Evolutionary conservation across 2,888 invertebrate genomes (phyloP), one percentile per base, ranked within the genome.

Genomic region (Anagyrus pseudococci): DNA sequence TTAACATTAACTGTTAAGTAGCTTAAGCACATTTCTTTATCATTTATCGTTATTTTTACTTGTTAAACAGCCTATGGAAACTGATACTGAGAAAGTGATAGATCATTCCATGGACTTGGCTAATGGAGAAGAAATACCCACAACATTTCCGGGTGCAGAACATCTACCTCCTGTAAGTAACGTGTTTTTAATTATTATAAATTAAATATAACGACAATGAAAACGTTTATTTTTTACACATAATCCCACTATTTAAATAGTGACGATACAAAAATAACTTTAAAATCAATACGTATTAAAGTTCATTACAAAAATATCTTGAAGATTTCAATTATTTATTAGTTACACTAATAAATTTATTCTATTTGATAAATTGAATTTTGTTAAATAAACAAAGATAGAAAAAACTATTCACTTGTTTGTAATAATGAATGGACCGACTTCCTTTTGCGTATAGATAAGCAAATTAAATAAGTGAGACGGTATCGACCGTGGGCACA

Each of bases 61-160:
- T 65, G 8, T 19, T 20, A 46, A 56, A 53, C 60, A 84, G 84
- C 78, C 83, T 0, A 85, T 87, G 83, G 86, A 87, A 68, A 82
- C 83, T 10, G 86, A 85, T 66, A 76, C 80, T 4, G 43, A 43
- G 20, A 19, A 70, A 54, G 59, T 71, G n/a, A 69, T 67, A 15
- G 69, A 66, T 53, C 73, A 74, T 58, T 68, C 72, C 1, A 52
- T 72, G 55, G 70, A 70, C 7, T 58, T 71, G 43, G 75, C 75
- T 15, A 74, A 75, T 6, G 73, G 70, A 29, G 77, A 78, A 65
- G 77, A 73, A 54, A 69, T 74, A 50, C 72, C 75, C 4, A 72
- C 70, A 60, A 73, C 72, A 17, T 80, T 80, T 55, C 73, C 79
- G 26, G 79, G 77, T 33, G 74, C 79, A 40, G 77, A 75, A 63